A percentile compares a stretch with the other conserved stretches of the same genome.
phyloP scores from a whole-genome alignment of 2,113 vertebrate genomes.

The Cyphomyrus discorhynchus region DNA sequence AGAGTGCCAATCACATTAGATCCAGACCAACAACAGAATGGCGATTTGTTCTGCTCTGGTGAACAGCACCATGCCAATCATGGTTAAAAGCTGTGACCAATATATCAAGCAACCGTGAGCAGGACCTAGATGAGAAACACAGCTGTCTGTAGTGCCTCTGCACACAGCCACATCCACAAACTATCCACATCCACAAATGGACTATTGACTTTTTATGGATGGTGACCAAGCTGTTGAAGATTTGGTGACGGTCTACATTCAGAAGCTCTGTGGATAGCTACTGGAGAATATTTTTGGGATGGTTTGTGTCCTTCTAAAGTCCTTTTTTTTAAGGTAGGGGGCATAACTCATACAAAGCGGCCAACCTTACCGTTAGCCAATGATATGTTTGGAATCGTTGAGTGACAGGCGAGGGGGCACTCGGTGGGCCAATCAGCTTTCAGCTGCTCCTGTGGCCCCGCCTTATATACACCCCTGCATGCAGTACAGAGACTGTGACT shows the following conservation, averaged over 20 bases:
- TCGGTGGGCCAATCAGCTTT: background rate
- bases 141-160: slow-evolving; percentile 70
- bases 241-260: background rate
- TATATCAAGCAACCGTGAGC: slow-evolving; percentile 74
- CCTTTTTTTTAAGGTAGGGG: background rate
- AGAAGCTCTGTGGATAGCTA: background rate
- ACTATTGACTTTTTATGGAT: background rate
- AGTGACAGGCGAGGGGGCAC: background rate
- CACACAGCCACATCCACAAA: background rate
- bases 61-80: slow-evolving; percentile 90
- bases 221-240: background rate
- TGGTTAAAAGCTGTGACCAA: slow-evolving; percentile 88
- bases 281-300: background rate
- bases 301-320: background rate
- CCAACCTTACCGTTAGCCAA: background rate
- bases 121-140: slow-evolving; percentile 11
- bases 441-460: background rate
- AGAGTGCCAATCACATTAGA: slow-evolving; percentile 95
- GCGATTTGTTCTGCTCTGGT: slow-evolving; percentile 89
- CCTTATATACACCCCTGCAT: background rate
- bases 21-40: slow-evolving; percentile 92
- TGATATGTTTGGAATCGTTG: background rate
- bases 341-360: background rate
- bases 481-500: background rate
- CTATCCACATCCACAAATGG: background rate